Conservation (phyloP, 2,888 invertebrate species). For the Hypolimnas misippus region DNA sequence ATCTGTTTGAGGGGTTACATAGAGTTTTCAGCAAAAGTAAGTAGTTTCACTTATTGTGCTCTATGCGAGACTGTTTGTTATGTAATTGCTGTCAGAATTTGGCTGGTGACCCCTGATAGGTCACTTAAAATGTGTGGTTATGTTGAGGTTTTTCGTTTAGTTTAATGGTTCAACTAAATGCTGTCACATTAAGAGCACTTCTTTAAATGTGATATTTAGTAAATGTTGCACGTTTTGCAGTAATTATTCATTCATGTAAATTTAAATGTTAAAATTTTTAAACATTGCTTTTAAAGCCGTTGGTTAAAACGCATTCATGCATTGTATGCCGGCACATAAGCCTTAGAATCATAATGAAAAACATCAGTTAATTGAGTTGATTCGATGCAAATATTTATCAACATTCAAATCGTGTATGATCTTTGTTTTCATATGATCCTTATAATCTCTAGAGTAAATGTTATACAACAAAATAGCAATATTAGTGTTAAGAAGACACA, state of each 20-base stretch:
- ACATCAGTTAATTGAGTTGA: not conserved
- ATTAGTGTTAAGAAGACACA: not conserved
- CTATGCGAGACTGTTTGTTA: slow-evolving; percentile 40
- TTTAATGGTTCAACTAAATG: not conserved
- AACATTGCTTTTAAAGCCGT: not conserved
- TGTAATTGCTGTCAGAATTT: slow-evolving; percentile 38
- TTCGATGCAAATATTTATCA: slow-evolving; percentile 7
- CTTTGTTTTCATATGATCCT: not conserved
- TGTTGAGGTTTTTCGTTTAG: slow-evolving; percentile 7
- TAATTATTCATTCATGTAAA: not conserved
- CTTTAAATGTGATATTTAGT: not conserved
- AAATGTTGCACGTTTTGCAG: not conserved
- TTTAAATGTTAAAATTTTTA: not conserved
- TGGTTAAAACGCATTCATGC: not conserved
- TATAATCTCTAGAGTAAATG: no score
- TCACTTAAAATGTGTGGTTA: slow-evolving; percentile 9
- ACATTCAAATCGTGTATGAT: not conserved
- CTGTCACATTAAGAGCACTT: not conserved
- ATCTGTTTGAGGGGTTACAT: slow-evolving; percentile 21
- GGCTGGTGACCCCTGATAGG: slow-evolving; percentile 27
- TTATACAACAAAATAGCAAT: no score
- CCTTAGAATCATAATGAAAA: not conserved
- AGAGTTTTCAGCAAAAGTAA: slow-evolving; percentile 58
- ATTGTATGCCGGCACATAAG: not conserved
- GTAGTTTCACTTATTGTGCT: slow-evolving; percentile 44